phyloP scores from a whole-genome alignment of 2,113 vertebrate species.

The Megalops atlanticus region DNA sequence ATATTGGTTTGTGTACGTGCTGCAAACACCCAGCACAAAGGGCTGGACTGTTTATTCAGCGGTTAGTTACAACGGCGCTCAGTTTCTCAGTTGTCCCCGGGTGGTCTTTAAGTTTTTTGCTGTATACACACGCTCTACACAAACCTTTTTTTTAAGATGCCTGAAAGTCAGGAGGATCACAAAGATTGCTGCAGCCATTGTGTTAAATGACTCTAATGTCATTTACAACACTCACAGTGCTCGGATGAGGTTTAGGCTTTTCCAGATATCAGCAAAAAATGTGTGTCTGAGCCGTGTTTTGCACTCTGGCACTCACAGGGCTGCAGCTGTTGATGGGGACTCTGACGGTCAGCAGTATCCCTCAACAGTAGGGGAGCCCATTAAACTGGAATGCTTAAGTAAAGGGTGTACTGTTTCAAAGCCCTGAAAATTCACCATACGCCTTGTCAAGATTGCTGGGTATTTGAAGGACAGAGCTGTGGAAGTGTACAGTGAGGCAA shows the following conservation, averaged over 20 bases:
- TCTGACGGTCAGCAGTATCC: slow-evolving; percentile 11
- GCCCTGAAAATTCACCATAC: slow-evolving; percentile 27
- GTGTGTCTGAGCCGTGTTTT: background rate
- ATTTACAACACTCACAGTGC: background rate
- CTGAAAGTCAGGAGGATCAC: background rate
- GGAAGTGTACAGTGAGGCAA: background rate
- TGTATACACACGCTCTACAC: background rate
- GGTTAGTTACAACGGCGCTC: background rate
- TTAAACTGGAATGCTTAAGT: slow-evolving; percentile 32
- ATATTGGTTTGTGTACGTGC: background rate
- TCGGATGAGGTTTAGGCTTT: background rate
- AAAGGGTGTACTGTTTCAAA: slow-evolving; percentile 46
- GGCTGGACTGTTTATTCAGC: slow-evolving; percentile 1
- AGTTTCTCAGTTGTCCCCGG: background rate
- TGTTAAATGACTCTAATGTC: slow-evolving; percentile 3
- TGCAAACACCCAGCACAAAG: background rate
- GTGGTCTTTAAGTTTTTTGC: background rate
- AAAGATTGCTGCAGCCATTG: background rate
- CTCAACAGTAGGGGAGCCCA: background rate
- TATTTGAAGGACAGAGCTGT: background rate
- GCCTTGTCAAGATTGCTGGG: background rate
- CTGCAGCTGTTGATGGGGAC: slow-evolving; percentile 17
- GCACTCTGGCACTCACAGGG: background rate
- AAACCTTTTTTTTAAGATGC: background rate
- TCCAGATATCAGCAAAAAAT: slow-evolving; percentile 2